A percentile compares a stretch with the other conserved stretches of the same genome.
These are phyloP conservation scores for Montipora capitata DNA, from an alignment of 92 coral and sea anemone species.

Conservation along the genomic window DNA sequence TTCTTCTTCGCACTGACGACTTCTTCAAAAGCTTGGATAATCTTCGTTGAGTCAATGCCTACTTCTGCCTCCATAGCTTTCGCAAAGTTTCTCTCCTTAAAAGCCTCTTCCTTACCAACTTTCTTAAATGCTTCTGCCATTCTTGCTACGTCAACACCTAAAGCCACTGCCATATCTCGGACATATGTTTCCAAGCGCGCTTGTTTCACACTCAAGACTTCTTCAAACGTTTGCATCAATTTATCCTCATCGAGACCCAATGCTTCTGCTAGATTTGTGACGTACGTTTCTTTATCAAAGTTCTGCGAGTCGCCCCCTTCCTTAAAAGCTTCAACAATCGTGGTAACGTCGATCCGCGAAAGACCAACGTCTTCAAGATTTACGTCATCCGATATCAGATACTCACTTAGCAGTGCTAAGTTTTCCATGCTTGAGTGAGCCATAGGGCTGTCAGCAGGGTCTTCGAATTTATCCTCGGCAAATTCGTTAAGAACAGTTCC, in stretches of 20 bases:
- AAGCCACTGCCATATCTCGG: not conserved
- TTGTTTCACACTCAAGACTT: not conserved
- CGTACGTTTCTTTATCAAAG: constrained; percentile 24
- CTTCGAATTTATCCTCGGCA: not conserved
- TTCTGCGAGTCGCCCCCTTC: constrained; percentile 20
- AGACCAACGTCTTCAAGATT: constrained; percentile 45
- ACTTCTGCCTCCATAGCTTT: not conserved
- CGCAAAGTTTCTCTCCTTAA: constrained; percentile 9
- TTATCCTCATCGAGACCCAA: not conserved
- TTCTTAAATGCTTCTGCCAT: not conserved
- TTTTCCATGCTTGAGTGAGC: not conserved
- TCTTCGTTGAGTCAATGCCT: not conserved
- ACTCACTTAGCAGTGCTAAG: constrained; percentile 16
- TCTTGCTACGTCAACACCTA: not conserved
- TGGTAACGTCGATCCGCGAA: constrained; percentile 9
- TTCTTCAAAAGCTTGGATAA: constrained; percentile 11
- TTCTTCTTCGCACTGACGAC: not conserved
- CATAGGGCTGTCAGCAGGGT: not conserved
- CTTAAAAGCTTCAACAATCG: constrained; percentile 21
- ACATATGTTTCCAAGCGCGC: not conserved
- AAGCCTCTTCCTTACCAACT: not conserved
- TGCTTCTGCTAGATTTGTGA: constrained; percentile 48
- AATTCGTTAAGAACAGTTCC: constrained; percentile 41
- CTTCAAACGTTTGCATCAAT: not conserved
- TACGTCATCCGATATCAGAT: constrained; percentile 17